These are phyloP conservation scores for Sebastes kiyomatsui DNA, from an alignment of 2,797 vertebrate species.

Conservation along the genomic window DNA sequence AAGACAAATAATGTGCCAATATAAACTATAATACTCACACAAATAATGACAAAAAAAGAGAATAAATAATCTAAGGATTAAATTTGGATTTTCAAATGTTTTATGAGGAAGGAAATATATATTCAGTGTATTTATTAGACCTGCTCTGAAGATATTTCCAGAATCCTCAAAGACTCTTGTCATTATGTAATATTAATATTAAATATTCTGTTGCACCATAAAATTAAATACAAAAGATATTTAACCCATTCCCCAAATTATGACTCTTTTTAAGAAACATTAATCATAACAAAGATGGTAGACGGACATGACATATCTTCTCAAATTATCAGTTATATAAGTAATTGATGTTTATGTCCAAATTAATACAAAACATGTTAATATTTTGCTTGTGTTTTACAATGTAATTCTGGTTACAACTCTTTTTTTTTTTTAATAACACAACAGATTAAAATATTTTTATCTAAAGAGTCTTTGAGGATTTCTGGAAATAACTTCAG, in stretches of 20 bases:
- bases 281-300: not conserved
- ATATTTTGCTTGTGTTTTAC: not conserved
- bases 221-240: too few species aligned
- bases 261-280: too few species aligned
- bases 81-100: not conserved
- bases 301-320: not conserved
- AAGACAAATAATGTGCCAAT: too few species aligned
- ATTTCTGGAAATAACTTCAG: too few species aligned
- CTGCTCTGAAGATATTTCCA: too few species aligned
- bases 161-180: not conserved
- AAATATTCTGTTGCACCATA: not conserved
- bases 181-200: not conserved
- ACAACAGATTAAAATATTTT: too few species aligned
- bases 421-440: not conserved
- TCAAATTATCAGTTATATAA: not conserved
- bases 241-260: not conserved
- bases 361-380: not conserved
- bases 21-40: too few species aligned
- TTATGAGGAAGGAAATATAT: not conserved
- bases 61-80: too few species aligned
- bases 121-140: not conserved
- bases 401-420: not conserved
- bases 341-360: not conserved
- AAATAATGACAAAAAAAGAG: too few species aligned
- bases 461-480: too few species aligned